Percentiles rank a stretch among this genome's conserved stretches.
These are phyloP conservation scores for Danaus chrysippus DNA, from an alignment of 2,888 invertebrate species.

Conservation along the genomic window DNA sequence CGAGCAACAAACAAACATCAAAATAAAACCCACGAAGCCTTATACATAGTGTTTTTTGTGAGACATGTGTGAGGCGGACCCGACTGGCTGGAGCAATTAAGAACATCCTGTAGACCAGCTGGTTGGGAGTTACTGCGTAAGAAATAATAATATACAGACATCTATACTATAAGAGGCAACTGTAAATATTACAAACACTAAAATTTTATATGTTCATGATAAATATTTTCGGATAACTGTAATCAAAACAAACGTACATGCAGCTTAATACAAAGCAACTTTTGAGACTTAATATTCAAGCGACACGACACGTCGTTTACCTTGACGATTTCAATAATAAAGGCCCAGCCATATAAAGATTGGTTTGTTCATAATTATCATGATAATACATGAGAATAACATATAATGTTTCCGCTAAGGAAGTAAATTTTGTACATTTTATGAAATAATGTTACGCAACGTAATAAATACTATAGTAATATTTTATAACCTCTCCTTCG, in stretches of 20 bases:
- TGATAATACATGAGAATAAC: neutral
- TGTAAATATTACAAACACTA: too few relatives aligned
- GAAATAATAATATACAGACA: too few relatives aligned
- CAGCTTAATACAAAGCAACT: too few relatives aligned
- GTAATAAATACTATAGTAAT: too few relatives aligned
- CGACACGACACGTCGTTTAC: neutral
- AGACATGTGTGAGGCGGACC: slow-evolving; percentile 25
- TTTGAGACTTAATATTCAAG: too few relatives aligned
- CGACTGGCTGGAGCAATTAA: slow-evolving; percentile 34
- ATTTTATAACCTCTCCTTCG: too few relatives aligned
- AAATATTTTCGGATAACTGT: too few relatives aligned
- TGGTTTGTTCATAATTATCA: slow-evolving; percentile 1
- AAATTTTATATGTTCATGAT: too few relatives aligned
- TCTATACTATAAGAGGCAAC: too few relatives aligned
- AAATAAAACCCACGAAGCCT: slow-evolving; percentile 22
- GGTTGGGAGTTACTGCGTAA: slow-evolving; percentile 2
- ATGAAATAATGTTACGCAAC: too few relatives aligned
- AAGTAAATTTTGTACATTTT: neutral
- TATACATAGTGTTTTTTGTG: slow-evolving; percentile 21
- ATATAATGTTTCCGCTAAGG: neutral
- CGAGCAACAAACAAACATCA: neutral
- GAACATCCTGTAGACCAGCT: slow-evolving; percentile 36
- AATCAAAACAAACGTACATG: too few relatives aligned
- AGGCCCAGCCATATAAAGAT: neutral
- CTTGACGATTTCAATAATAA: neutral